Percentiles rank a stretch among this genome's conserved stretches.
phyloP scores from a whole-genome alignment of 2,888 invertebrate genomes.

The Pammene aurita region DNA sequence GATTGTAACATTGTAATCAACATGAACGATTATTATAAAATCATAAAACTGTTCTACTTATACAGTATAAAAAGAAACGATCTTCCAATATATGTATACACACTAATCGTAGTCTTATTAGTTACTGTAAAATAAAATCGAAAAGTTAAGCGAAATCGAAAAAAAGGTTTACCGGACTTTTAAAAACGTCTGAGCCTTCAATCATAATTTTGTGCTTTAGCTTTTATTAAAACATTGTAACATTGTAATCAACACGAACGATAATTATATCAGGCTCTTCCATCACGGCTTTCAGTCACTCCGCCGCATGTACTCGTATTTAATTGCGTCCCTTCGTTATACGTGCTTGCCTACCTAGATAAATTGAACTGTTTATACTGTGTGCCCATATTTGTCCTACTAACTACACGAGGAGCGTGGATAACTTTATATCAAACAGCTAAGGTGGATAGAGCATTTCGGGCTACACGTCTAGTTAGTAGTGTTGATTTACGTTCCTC shows the following conservation, averaged over 20 bases:
- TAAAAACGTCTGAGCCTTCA: too few species aligned
- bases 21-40: slow-evolving; percentile 28
- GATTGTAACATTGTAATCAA: too few species aligned
- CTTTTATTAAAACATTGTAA: too few species aligned
- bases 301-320: slow-evolving; percentile 27
- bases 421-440: slow-evolving; percentile 15
- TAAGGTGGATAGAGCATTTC: background rate
- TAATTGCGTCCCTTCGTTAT: slow-evolving; percentile 36
- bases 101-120: too few species aligned
- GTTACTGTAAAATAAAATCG: too few species aligned
- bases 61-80: too few species aligned
- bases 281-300: slow-evolving; percentile 27
- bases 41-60: too few species aligned
- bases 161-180: too few species aligned
- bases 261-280: slow-evolving; percentile 25
- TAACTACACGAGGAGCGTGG: slow-evolving; percentile 22
- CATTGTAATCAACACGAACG: background rate
- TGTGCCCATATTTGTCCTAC: slow-evolving; percentile 23
- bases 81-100: too few species aligned
- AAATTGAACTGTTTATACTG: slow-evolving; percentile 38
- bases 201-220: too few species aligned
- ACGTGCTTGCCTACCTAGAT: slow-evolving; percentile 31
- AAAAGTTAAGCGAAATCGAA: too few species aligned
- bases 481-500: slow-evolving; percentile 8
- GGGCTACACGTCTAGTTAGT: background rate